Conservation (phyloP, 2,797 vertebrate genomes). For the Podargus strigoides region DNA sequence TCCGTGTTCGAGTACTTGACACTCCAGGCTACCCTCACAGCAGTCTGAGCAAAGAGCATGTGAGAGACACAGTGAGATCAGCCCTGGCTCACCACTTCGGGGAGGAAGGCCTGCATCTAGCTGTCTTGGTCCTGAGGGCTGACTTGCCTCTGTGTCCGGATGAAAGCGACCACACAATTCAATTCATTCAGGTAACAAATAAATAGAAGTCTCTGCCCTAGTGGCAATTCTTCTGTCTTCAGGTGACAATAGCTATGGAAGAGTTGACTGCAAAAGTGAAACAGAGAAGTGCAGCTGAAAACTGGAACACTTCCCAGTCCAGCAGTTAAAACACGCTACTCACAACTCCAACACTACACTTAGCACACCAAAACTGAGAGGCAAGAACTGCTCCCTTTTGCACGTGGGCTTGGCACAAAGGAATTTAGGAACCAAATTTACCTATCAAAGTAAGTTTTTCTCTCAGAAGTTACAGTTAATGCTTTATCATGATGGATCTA, state of each 20-base stretch:
- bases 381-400: background rate
- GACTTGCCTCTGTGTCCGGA: constrained; percentile 65
- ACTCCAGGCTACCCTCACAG: constrained; percentile 75
- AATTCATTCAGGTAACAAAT: constrained; percentile 69
- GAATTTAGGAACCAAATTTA: background rate
- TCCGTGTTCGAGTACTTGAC: constrained; percentile 78
- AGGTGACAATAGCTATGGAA: background rate
- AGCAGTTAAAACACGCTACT: background rate
- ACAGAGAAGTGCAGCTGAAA: background rate
- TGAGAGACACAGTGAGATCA: constrained; percentile 36
- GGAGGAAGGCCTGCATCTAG: constrained; percentile 76
- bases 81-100: constrained; percentile 67
- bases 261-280: background rate
- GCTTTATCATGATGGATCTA: background rate
- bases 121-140: constrained; percentile 77
- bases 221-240: background rate
- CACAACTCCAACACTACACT: background rate
- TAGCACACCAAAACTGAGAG: background rate
- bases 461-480: background rate
- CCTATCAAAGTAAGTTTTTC: background rate
- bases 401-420: accelerated
- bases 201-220: background rate
- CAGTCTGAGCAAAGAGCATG: constrained; percentile 53
- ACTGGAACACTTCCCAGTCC: background rate
- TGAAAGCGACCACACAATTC: constrained; percentile 43